A percentile compares a stretch with the other conserved stretches of the same genome.
phyloP scores from a whole-genome alignment of 2,797 vertebrate species.

The Leptatherina wallacei region DNA sequence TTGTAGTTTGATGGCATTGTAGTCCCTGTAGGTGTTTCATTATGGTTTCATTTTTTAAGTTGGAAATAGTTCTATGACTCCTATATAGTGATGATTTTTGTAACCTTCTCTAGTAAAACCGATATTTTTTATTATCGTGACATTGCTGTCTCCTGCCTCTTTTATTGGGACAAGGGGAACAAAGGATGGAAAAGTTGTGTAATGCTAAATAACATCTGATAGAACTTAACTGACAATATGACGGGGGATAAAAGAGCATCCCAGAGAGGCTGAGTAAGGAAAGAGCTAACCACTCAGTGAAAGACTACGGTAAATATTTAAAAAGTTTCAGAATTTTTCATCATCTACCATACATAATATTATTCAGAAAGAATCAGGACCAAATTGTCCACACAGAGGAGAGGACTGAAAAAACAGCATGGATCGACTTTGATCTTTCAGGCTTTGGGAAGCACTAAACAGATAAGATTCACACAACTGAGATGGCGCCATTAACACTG shows the following conservation, averaged over 20 bases:
- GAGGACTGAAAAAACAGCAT: neutral
- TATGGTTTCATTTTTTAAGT: constrained; percentile 83
- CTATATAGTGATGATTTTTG: constrained; percentile 93
- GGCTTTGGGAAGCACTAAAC: neutral
- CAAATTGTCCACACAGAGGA: no score
- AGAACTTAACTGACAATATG: neutral
- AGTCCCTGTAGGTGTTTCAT: constrained; percentile 86
- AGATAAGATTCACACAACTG: no score
- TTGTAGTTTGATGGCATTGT: constrained; percentile 87
- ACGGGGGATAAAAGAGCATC: neutral
- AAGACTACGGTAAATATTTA: neutral
- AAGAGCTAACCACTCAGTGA: neutral
- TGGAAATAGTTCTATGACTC: constrained; percentile 85
- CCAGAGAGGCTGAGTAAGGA: neutral
- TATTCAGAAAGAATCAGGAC: neutral
- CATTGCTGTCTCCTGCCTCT: constrained; percentile 88
- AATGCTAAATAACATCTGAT: neutral
- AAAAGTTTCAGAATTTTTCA: neutral
- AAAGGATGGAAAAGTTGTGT: neutral
- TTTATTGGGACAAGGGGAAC: constrained; percentile 40
- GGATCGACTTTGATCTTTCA: neutral
- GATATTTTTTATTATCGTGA: constrained; percentile 99
- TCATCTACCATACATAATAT: neutral
- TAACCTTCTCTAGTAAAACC: constrained; percentile 99
- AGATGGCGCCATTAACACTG: neutral